Base-by-base conservation (phyloP, 2,797 vertebrate species). In the Percopsis omiscomaycus region DNA sequence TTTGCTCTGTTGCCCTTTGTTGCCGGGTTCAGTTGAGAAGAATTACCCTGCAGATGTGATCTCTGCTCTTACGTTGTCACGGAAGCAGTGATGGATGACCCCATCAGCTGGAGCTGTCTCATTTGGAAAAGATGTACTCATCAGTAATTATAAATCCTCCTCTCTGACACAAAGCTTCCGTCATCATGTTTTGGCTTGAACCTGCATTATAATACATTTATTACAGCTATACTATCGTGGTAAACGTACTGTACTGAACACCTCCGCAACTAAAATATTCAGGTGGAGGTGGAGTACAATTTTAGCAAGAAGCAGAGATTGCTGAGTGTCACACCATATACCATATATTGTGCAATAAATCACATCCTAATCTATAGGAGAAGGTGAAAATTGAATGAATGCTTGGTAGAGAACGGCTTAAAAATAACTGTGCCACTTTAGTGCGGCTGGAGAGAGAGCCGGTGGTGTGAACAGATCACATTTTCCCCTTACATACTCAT, bases 1-100 rank as follows among this genome's bases (percentile, higher is more conserved):
- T 83, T 77, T 75, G 49, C 69, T 58, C 58, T 45, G 55, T 67
- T 71, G 74, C 69, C 79, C 85, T 50, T 69, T 79, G 65, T 77
- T 77, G 61, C 62, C 55, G 65, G 4, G 32, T 55, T 46, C 22
- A 69, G 61, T 74, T 15, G 58, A 68, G 57, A 3, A 55, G 53
- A 29, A 53, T 54, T 29, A 46, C 57, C 66, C 67, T 30, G 45
- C n/a, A 30, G 49, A 66, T 52, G 45, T 58, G 16, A 68, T 71
- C 60, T 55, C 55, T 64, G 65, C 37, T 55, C 15, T 53, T 51
- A 51, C 16, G 29, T 59, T 22, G 30, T 46, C 42, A 27, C 44
- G 16, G 14, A 16, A 8, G 55, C 42, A 9, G 4, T 16, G 27
- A 29, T 9, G 27, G 28, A 27, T 42, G 8, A 37, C 32, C 32